Base-by-base conservation (phyloP, 2,888 invertebrate species). In the Calameuta idolon region DNA sequence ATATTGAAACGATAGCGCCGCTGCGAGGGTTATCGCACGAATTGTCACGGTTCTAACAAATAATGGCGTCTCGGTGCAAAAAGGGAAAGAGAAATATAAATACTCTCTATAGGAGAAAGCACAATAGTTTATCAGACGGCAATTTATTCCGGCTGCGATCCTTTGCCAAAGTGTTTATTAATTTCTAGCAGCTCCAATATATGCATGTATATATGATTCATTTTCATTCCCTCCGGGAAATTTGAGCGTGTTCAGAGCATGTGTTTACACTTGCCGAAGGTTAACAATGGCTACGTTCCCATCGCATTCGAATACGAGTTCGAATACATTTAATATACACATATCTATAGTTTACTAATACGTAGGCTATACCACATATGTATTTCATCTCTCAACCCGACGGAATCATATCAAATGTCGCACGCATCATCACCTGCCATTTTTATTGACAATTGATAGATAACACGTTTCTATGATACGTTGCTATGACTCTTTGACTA, bases 1-100 rank as follows among this genome's bases (percentile, higher is more conserved):
- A 85, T 81, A 79, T 75, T 80, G 78, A 83, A 85, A 84, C 85
- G 87, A 86, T 87, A 88, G 88, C 89, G 89, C 87, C 88, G 85
- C 82, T 77, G 82, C 80, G 78, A 84, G 85, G 88, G 90, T 89
- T 89, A 89, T 89, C 90, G 85, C 83, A 76, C 81, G 82, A 84
- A 86, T 83, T 85, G 85, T 87, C 84, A 85, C 81, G 83, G 83
- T 85, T 83, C 81, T 83, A 84, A 86, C 83, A 88, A 88, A 89
- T 87, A 85, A 85, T 83, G 78, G 79, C 12, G 71, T 77, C 78
- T 80, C 78, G 77, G 23, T 76, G 78, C 76, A 35, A 69, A 73
- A 81, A 74, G 76, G 77, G 71, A 31, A 85, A 82, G 77, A 80
- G 81, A 86, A 37, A 37, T 12, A 15, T 23, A 40, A 40, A 40